phyloP scores from a whole-genome alignment of 2,113 vertebrate species.

The Motacilla tschutschensis region DNA sequence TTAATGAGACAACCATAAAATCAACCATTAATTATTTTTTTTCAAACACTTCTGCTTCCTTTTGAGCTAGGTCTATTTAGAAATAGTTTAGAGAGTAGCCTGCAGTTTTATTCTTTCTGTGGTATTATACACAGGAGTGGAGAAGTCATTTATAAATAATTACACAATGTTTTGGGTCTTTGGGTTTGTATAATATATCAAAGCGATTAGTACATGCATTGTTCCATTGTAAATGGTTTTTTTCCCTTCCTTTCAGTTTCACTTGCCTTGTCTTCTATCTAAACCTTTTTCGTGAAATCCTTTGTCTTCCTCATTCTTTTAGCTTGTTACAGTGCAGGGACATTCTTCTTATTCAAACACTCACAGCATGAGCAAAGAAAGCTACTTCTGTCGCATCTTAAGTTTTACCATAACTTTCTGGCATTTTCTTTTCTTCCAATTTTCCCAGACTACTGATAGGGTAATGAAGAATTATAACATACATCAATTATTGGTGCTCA shows the following conservation, averaged over 20 bases:
- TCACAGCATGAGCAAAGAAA: constrained; percentile 92
- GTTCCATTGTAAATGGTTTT: constrained; percentile 92
- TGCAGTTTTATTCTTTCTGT: constrained; percentile 94
- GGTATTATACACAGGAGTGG: constrained; percentile 87
- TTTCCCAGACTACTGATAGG: constrained; percentile 78
- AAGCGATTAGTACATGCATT: constrained; percentile 99
- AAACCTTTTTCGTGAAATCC: constrained; percentile 92
- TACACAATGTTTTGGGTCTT: constrained; percentile 99
- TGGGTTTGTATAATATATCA: constrained; percentile 99
- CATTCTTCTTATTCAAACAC: constrained; percentile 97
- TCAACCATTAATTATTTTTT: constrained; percentile 98
- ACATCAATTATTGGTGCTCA: constrained; percentile 77
- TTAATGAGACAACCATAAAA: constrained; percentile 98
- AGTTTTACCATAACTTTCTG: constrained; percentile 82
- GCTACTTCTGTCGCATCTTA: constrained; percentile 82
- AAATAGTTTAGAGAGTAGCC: constrained; percentile 94
- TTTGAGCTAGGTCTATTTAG: constrained; percentile 88
- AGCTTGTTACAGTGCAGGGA: constrained; percentile 94
- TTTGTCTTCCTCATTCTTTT: constrained; percentile 97
- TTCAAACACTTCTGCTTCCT: constrained; percentile 86
- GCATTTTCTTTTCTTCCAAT: constrained; percentile 76
- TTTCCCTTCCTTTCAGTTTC: constrained; percentile 90
- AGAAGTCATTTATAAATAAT: constrained; percentile 99
- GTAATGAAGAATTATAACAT: constrained; percentile 78
- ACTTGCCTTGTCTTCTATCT: constrained; percentile 92